Base-by-base conservation (phyloP, 2,888 invertebrate species). In the Noctua janthe region DNA sequence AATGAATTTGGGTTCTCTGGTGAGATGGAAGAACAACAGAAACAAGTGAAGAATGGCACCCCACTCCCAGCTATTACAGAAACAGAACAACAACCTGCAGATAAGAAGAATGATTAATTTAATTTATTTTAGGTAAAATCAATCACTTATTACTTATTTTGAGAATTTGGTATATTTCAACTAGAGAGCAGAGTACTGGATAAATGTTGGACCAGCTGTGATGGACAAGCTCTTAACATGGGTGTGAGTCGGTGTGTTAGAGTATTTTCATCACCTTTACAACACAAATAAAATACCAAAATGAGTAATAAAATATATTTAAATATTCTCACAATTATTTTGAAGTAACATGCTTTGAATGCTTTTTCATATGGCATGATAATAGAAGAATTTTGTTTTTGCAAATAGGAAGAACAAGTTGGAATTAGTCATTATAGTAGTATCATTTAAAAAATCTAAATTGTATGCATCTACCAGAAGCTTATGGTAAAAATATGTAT, bases 1-100 rank as follows among this genome's bases (percentile, higher is more conserved):
- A 99, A 99, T 95, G 99, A 99, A 95, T 99, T 99, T 97, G 99
- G 99, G n/a, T 99, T 99, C 94, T 99, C 99, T 67, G 99, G 98
- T 66, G 99, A 99, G 94, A 99, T 99, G 98, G 98, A 98, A 88
- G 97, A 97, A 71, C 97, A 98, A 86, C 93, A 97, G 91, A 93
- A 96, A 81, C 90, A 92, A 87, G 87, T 90, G 29, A 94, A 94
- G 67, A 95, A 93, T 92, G 94, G 92, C 4, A 91, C 93, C 11
- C 11, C 81, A 0, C 84, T 23, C 71, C 92, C 94, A 47, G 96
- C 96, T 70, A 95, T 97, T 76, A 94, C 95, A 70, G 95, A 94
- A 87, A 84, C 90, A 72, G 94, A 93, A 85, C 88, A 93, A 87
- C 89, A 93, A 85, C 85, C 92, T 75, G 89, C 91, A 73, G 96